phyloP scores from a whole-genome alignment of 2,113 vertebrate species.

The Oceanodroma tethys region DNA sequence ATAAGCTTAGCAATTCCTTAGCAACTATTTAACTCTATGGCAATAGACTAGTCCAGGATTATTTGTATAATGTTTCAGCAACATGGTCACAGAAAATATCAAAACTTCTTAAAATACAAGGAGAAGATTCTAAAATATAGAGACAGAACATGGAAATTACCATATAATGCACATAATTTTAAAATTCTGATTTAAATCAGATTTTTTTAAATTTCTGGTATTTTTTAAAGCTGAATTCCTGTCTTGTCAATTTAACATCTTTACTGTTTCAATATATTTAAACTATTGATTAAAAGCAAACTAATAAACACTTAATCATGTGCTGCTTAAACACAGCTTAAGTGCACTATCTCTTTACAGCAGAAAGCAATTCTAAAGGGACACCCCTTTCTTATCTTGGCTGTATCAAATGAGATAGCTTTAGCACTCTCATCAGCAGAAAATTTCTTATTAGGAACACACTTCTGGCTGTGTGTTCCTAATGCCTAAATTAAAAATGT shows the following conservation, averaged over 20 bases:
- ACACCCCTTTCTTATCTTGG: neutral
- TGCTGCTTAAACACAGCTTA: neutral
- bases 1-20: neutral
- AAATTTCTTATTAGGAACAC: neutral
- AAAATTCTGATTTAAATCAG: neutral
- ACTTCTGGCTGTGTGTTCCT: neutral
- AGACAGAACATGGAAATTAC: neutral
- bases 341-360: neutral
- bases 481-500: neutral
- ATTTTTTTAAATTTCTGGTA: neutral
- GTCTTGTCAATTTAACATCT: neutral
- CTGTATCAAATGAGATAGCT: conserved; percentile 1
- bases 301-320: neutral
- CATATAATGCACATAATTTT: neutral
- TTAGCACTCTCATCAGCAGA: neutral
- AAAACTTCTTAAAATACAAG: neutral
- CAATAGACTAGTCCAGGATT: neutral
- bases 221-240: neutral
- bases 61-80: neutral
- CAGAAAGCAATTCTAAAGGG: neutral
- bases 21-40: neutral
- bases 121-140: neutral
- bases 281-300: neutral
- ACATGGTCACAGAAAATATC: neutral
- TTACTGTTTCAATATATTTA: neutral